Evolutionary conservation across 2,888 invertebrate genomes (phyloP).

Genomic region (Diabrotica balteata): DNA sequence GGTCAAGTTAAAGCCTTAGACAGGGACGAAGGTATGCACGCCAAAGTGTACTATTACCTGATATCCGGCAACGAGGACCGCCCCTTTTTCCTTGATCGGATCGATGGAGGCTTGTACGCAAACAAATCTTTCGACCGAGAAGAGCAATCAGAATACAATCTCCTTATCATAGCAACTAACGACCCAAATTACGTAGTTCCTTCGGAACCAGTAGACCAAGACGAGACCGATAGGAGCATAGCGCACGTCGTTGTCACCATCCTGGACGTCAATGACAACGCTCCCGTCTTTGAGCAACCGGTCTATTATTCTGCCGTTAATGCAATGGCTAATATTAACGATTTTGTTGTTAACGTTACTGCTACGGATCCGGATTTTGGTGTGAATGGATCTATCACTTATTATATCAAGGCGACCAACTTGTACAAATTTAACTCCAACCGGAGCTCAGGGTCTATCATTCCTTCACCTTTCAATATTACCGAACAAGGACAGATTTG

Average conservation of each 20-base stretch:
- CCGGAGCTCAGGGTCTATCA: constrained; percentile 82
- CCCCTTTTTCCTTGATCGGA: constrained; percentile 80
- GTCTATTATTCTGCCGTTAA: constrained; percentile 69
- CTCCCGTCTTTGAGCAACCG: constrained; percentile 65
- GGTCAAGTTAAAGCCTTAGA: constrained; percentile 78
- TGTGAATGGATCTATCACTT: constrained; percentile 82
- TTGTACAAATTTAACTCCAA: constrained; percentile 80
- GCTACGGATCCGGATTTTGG: constrained; percentile 86
- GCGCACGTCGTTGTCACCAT: constrained; percentile 76
- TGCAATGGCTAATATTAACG: constrained; percentile 78
- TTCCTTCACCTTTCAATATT: constrained; percentile 87
- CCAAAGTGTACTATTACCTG: constrained; percentile 84
- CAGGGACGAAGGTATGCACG: constrained; percentile 80
- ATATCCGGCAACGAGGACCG: constrained; percentile 79
- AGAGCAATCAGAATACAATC: constrained; percentile 72
- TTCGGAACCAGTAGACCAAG: constrained; percentile 61
- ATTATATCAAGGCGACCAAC: constrained; percentile 82
- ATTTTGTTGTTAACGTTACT: constrained; percentile 75
- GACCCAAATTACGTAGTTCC: constrained; percentile 76
- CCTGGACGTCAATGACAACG: constrained; percentile 85
- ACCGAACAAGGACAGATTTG: constrained; percentile 74
- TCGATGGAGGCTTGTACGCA: constrained; percentile 80
- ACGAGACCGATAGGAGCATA: constrained; percentile 70
- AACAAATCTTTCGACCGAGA: constrained; percentile 86
- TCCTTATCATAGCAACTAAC: constrained; percentile 84